Evolutionary conservation across 2,797 vertebrate genomes (phyloP).

Genomic region (Moxostoma hubbsi): DNA sequence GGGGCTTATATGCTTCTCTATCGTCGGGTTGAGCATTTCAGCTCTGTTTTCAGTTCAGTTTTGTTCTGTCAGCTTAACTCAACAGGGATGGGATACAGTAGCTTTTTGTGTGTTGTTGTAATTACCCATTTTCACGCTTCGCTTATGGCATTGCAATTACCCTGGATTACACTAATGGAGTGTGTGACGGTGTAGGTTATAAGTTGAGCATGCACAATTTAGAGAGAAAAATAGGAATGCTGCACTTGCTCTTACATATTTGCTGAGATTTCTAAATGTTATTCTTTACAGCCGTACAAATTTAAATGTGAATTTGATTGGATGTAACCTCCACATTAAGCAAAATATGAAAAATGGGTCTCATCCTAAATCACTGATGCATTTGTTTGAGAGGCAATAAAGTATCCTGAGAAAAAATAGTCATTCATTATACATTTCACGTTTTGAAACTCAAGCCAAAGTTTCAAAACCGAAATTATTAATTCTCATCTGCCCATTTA

Average conservation of each 20-base stretch:
- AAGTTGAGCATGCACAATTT: slow-evolving; percentile 37
- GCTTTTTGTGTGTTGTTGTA: slow-evolving; percentile 41
- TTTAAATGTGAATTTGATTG: slow-evolving; percentile 7
- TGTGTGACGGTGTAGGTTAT: slow-evolving; percentile 45
- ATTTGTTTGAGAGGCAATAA: background rate
- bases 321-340: background rate
- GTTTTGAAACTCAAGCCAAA: too few species aligned
- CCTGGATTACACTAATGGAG: slow-evolving; percentile 52
- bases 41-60: slow-evolving; percentile 43
- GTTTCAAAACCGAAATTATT: too few species aligned
- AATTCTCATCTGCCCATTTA: too few species aligned
- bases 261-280: slow-evolving; percentile 1
- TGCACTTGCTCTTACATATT: slow-evolving; percentile 20
- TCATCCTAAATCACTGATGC: background rate
- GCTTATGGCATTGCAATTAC: slow-evolving; percentile 49
- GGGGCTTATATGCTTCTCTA: slow-evolving; percentile 58
- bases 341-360: background rate
- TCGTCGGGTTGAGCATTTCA: slow-evolving; percentile 60
- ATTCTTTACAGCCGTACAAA: slow-evolving; percentile 3
- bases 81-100: slow-evolving; percentile 23
- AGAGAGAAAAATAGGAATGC: slow-evolving; percentile 24
- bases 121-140: slow-evolving; percentile 54
- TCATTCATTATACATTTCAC: too few species aligned
- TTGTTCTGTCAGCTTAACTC: slow-evolving; percentile 44
- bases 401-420: too few species aligned